These are phyloP conservation scores for Cephus pulcher DNA, from an alignment of 2,888 invertebrate species.

Conservation along the genomic window DNA sequence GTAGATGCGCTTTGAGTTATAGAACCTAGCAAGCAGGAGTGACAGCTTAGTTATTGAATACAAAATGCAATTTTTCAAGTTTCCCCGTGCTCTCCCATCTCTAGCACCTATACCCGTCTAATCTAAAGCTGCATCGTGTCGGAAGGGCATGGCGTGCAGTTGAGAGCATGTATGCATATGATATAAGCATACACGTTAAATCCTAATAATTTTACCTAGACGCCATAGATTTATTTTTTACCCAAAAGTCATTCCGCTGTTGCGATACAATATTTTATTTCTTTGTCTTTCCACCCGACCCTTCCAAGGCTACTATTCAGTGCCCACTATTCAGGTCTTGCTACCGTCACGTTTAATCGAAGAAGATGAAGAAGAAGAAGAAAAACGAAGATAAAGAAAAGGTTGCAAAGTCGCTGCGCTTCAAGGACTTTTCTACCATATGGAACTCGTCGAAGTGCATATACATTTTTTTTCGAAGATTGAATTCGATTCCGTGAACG, in stretches of 20 bases:
- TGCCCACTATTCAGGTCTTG: background rate
- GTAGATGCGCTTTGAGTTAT: constrained; percentile 47
- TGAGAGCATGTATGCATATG: background rate
- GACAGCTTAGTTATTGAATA: constrained; percentile 58
- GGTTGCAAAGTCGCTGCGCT: background rate
- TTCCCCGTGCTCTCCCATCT: constrained; percentile 16
- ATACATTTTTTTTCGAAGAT: background rate
- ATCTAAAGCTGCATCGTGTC: background rate
- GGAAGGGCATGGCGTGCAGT: background rate
- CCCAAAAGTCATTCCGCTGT: background rate
- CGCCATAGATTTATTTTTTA: background rate
- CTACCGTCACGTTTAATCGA: background rate
- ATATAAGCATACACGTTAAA: background rate
- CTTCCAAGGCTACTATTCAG: background rate
- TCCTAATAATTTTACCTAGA: background rate
- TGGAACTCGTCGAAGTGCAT: background rate
- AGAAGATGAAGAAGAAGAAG: background rate
- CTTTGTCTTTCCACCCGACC: background rate
- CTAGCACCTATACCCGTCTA: background rate
- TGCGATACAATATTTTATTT: background rate
- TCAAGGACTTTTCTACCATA: background rate
- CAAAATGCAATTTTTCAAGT: constrained; percentile 55
- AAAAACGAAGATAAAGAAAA: background rate
- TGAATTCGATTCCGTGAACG: background rate
- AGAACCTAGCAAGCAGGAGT: constrained; percentile 40